These are phyloP conservation scores for Cephalopachus bancanus DNA, from an alignment of 2,797 vertebrate genomes.

Conservation along the genomic window DNA sequence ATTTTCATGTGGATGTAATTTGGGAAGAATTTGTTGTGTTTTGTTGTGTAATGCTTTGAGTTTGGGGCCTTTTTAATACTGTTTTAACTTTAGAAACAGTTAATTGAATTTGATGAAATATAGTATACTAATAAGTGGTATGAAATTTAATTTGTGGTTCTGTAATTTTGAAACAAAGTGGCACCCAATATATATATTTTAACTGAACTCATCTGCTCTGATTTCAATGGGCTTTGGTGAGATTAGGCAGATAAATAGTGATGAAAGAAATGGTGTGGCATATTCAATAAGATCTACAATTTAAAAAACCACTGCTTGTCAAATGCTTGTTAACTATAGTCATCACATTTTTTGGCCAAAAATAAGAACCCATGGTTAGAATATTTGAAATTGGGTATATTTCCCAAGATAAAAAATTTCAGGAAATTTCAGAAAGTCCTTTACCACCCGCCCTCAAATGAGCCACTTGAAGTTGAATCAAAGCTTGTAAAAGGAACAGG, in stretches of 20 bases:
- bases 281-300: constrained; percentile 56
- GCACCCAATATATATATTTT: constrained; percentile 25
- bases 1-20: constrained; percentile 73
- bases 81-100: constrained; percentile 72
- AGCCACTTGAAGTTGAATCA: constrained; percentile 57
- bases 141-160: constrained; percentile 76
- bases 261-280: constrained; percentile 66
- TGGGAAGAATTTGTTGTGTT: constrained; percentile 65
- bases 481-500: constrained; percentile 44
- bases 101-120: constrained; percentile 71
- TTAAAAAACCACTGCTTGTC: constrained; percentile 72
- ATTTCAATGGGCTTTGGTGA: constrained; percentile 67
- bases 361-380: constrained; percentile 56
- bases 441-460: constrained; percentile 50
- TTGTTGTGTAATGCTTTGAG: constrained; percentile 63
- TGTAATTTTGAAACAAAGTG: constrained; percentile 69
- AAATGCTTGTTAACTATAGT: constrained; percentile 67
- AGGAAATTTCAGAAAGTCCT: constrained; percentile 65
- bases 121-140: constrained; percentile 55
- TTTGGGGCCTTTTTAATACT: constrained; percentile 57
- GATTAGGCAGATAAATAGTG: constrained; percentile 67
- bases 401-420: constrained; percentile 62
- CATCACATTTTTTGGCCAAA: constrained; percentile 43
- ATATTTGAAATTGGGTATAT: constrained; percentile 62
- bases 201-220: constrained; percentile 68